Evolutionary conservation across 2,797 vertebrate species (phyloP), one percentile per base, ranked within the genome.

Genomic region (Thripadectes ignobilis): DNA sequence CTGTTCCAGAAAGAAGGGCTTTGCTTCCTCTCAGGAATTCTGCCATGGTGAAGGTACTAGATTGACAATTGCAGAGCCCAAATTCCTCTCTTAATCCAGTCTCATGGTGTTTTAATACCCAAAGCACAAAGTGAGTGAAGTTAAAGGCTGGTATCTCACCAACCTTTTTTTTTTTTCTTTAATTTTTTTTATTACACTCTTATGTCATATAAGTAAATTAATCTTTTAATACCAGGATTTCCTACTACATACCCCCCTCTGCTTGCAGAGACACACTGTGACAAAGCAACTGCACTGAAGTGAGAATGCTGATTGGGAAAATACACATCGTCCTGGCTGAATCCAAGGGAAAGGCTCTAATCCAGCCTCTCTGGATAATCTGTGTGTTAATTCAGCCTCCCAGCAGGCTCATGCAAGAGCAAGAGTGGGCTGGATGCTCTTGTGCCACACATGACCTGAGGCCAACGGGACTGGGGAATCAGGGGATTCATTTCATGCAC

Each of bases 141-240:
- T 86, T 81, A 89, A 86, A 94, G 84, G 88, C 95, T 92, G 72
- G 21, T 85, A 95, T 94, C 89, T 92, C 92, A 87, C 62, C 69
- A 93, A 91, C 91, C 73, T 67, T 63, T 63, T 75, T 52, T 20
- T n/a, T 59, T 24, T n/a, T 51, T 46, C 16, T 41, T 41, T 17
- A 16, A 41, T 41, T 84, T 82, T 85, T 24, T 23, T 22, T 59
- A 65, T 49, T 69, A 51, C 93, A 95, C 74, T 89, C 93, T 89
- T 83, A 73, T 93, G 93, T 87, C 89, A 96, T 66, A 26, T 73
- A 93, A 96, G 86, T 58, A 69, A 93, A 92, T 76, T 97, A 96
- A 97, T 96, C 96, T 92, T 76, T 95, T 97, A 96, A 97, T 95
- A 81, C 96, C 72, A 71, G 78, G 93, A 96, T 96, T 96, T 94